Evolutionary conservation across 2,113 vertebrate species (phyloP).

Genomic region (Argyrosomus japonicus): DNA sequence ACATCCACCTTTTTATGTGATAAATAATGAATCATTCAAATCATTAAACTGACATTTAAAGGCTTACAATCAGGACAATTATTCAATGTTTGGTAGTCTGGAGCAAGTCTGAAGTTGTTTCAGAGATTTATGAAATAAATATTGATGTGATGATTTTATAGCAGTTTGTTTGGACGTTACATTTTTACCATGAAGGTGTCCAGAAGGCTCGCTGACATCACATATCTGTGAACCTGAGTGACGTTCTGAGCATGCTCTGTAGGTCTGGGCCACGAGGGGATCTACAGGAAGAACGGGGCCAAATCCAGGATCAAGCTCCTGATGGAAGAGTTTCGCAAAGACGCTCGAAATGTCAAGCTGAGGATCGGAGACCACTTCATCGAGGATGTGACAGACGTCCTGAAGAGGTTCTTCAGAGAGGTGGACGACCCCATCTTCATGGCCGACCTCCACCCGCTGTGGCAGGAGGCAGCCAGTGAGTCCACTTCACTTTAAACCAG

Average conservation of each 20-base stretch:
- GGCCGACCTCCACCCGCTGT: constrained; percentile 90
- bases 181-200: too few species aligned
- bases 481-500: constrained; percentile 18
- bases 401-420: constrained; percentile 98
- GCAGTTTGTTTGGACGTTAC: too few species aligned
- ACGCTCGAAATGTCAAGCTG: constrained; percentile 95
- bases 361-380: constrained; percentile 96
- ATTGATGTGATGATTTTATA: too few species aligned
- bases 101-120: too few species aligned
- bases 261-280: constrained; percentile 95
- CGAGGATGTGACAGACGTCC: constrained; percentile 95
- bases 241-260: constrained; percentile 12
- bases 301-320: constrained; percentile 94
- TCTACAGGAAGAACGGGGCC: constrained; percentile 97
- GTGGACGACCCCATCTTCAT: constrained; percentile 95
- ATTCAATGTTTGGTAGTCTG: too few species aligned
- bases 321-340: constrained; percentile 95
- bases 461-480: constrained; percentile 94
- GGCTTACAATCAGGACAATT: too few species aligned
- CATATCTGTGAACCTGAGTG: not conserved
- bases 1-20: too few species aligned
- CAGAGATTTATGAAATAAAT: too few species aligned
- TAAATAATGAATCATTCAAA: too few species aligned
- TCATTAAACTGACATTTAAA: too few species aligned
- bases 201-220: not conserved